These are phyloP conservation scores for Mobula birostris DNA, from an alignment of 2,113 vertebrate species.

Conservation along the genomic window DNA sequence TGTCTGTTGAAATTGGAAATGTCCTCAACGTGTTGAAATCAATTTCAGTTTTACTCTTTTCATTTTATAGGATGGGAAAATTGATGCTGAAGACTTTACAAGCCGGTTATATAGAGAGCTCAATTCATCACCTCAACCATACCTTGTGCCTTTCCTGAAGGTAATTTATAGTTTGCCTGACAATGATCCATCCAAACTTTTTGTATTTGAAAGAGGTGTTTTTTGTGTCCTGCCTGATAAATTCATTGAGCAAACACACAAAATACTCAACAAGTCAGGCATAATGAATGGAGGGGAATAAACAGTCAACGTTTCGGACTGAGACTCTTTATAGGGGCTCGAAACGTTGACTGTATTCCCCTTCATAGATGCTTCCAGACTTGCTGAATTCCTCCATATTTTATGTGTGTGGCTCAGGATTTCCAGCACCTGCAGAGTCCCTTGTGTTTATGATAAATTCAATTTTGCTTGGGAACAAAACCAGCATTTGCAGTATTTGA, in stretches of 20 bases:
- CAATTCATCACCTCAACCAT: slow-evolving; percentile 94
- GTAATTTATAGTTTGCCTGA: slow-evolving; percentile 51
- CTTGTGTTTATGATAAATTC: background rate
- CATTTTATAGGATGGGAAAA: slow-evolving; percentile 75
- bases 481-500: background rate
- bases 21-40: background rate
- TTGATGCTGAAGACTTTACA: slow-evolving; percentile 95
- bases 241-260: background rate
- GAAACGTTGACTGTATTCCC: too few relatives aligned
- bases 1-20: background rate
- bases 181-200: background rate
- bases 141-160: slow-evolving; percentile 98
- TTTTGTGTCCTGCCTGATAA: background rate
- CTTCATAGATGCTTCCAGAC: too few relatives aligned
- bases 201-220: background rate
- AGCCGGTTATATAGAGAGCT: slow-evolving; percentile 91
- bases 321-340: too few relatives aligned
- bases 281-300: too few relatives aligned
- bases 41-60: slow-evolving; percentile 24
- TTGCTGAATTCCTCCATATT: too few relatives aligned
- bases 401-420: too few relatives aligned
- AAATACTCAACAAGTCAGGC: too few relatives aligned
- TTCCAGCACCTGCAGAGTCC: too few relatives aligned
- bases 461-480: background rate
- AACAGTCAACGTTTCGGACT: too few relatives aligned